These are phyloP conservation scores for Malurus melanocephalus DNA, from an alignment of 2,113 vertebrate species.

Conservation along the genomic window DNA sequence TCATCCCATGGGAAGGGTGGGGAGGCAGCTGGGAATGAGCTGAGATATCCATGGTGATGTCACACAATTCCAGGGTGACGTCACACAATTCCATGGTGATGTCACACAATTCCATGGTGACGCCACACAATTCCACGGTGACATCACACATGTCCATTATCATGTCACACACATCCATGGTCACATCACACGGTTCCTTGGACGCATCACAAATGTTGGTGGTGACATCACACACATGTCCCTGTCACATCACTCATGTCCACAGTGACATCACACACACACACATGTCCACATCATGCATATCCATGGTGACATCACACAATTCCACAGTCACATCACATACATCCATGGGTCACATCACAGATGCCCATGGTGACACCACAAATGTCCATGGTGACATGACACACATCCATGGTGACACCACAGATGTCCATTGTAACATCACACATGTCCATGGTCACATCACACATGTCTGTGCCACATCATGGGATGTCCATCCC, in stretches of 20 bases:
- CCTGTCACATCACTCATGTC: background rate
- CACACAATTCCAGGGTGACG: accelerated
- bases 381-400: accelerated
- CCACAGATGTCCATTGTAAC: background rate
- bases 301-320: background rate
- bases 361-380: accelerated
- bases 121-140: background rate
- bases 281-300: background rate
- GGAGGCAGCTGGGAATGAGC: background rate
- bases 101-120: accelerated
- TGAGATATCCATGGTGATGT: background rate
- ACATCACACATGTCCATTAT: background rate
- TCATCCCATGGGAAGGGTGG: background rate
- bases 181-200: accelerated
- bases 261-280: too few relatives aligned
- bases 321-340: accelerated
- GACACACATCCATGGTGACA: accelerated
- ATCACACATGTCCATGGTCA: too few relatives aligned
- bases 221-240: too few relatives aligned
- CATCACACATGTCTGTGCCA: background rate
- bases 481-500: accelerated
- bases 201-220: background rate
- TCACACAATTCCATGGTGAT: accelerated
- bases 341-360: too few relatives aligned
- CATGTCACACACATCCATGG: accelerated